Evolutionary conservation across 2,113 vertebrate species (phyloP).

Genomic region (Coregonus clupeaformis): DNA sequence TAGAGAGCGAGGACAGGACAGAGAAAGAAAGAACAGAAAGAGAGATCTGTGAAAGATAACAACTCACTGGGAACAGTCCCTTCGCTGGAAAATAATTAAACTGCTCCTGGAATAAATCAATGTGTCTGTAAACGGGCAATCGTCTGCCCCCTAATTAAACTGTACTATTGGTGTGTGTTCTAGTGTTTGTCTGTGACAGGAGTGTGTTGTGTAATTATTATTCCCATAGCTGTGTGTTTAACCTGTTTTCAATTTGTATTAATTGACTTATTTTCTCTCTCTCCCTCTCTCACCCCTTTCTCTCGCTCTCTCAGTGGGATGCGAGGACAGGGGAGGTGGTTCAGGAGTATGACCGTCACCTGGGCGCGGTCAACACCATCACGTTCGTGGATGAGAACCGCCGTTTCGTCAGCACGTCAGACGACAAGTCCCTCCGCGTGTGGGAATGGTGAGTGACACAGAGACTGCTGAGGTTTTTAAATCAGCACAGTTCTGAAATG

Average conservation of each 20-base stretch:
- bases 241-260: background rate
- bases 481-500: no score
- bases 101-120: background rate
- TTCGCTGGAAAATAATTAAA: background rate
- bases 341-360: slow-evolving; percentile 95
- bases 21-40: slow-evolving; percentile 17
- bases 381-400: slow-evolving; percentile 99
- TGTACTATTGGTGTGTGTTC: background rate
- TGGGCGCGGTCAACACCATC: slow-evolving; percentile 99
- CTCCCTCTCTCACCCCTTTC: background rate
- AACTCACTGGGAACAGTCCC: background rate
- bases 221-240: background rate
- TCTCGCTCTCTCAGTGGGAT: slow-evolving; percentile 82
- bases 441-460: slow-evolving; percentile 97
- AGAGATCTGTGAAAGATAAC: slow-evolving; percentile 6
- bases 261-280: background rate
- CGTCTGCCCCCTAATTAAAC: no score
- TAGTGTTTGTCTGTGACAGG: background rate
- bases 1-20: background rate
- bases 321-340: slow-evolving; percentile 93
- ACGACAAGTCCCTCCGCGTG: slow-evolving; percentile 96
- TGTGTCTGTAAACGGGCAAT: background rate
- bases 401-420: slow-evolving; percentile 97
- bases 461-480: background rate
- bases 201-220: background rate